Percentiles rank a stretch among this genome's conserved stretches.
phyloP scores from a whole-genome alignment of 2,888 invertebrate genomes.

The Acanthococcus lagerstroemiae region DNA sequence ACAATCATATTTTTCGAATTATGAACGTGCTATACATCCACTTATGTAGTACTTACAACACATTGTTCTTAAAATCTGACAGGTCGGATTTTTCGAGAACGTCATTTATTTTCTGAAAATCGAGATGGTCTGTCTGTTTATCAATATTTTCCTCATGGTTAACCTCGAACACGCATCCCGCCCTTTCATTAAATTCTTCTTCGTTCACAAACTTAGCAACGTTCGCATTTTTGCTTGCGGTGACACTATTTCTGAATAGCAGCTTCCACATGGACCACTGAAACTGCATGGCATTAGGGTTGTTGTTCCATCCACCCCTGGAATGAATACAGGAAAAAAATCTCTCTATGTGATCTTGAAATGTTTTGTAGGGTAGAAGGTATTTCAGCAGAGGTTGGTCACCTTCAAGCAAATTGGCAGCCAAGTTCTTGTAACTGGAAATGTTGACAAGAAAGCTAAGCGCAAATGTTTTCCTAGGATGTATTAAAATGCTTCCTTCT shows the following conservation, averaged over 20 bases:
- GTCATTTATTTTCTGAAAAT: no score
- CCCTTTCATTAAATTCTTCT: background rate
- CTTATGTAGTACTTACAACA: background rate
- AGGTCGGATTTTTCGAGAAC: no score
- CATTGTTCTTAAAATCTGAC: no score
- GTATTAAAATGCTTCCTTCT: constrained; percentile 19
- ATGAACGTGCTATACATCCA: no score
- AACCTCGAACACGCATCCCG: no score
- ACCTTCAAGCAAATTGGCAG: constrained; percentile 2
- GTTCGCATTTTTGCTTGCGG: constrained; percentile 1
- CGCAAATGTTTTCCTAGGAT: constrained; percentile 35
- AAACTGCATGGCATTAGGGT: constrained; percentile 26
- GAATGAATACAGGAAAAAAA: constrained; percentile 21
- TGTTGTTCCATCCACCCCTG: constrained; percentile 31
- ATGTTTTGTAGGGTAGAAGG: constrained; percentile 22
- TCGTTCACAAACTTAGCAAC: background rate
- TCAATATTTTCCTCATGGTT: no score
- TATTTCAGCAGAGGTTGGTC: background rate
- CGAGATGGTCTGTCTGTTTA: no score
- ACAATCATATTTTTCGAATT: background rate
- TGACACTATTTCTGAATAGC: constrained; percentile 24
- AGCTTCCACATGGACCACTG: constrained; percentile 26
- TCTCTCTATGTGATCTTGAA: constrained; percentile 19
- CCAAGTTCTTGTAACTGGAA: constrained; percentile 32
- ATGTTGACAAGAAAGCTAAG: constrained; percentile 33